Conservation (phyloP, 2,888 invertebrate genomes). For the Hecatera dysodea region DNA sequence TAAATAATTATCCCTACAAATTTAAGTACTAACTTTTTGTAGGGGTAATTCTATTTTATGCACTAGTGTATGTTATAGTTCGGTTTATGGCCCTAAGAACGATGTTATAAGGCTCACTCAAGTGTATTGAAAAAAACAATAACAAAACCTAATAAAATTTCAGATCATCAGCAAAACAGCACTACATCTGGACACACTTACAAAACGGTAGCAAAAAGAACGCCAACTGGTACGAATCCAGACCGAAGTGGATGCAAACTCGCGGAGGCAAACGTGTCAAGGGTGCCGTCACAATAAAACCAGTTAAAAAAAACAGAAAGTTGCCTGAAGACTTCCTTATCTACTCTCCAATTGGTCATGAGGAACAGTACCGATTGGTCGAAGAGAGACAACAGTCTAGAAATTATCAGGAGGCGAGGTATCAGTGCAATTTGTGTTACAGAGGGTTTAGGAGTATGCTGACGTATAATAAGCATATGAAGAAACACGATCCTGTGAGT, state of each 20-base stretch:
- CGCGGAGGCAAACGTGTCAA: constrained; percentile 72
- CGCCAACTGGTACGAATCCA: constrained; percentile 73
- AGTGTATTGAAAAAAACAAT: not conserved
- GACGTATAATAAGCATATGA: constrained; percentile 85
- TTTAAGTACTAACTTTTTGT: too few species aligned
- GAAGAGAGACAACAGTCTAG: constrained; percentile 75
- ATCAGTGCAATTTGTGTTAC: constrained; percentile 81
- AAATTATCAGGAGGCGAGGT: constrained; percentile 82
- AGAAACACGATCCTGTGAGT: constrained; percentile 86
- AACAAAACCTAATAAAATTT: constrained; percentile 13
- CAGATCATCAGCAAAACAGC: constrained; percentile 84
- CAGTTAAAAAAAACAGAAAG: constrained; percentile 69
- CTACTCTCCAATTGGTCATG: constrained; percentile 78
- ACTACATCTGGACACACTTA: constrained; percentile 80
- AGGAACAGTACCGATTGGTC: constrained; percentile 82
- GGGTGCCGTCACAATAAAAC: constrained; percentile 66
- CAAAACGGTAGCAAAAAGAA: constrained; percentile 74
- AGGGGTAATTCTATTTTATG: too few species aligned
- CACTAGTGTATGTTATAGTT: too few species aligned
- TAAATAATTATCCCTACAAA: too few species aligned
- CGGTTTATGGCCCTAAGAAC: too few species aligned
- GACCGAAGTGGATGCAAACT: constrained; percentile 76
- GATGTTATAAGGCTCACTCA: too few species aligned
- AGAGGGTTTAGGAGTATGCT: constrained; percentile 79
- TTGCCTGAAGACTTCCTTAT: constrained; percentile 79